Evolutionary conservation across 2,888 invertebrate species (phyloP).

Genomic region (Lomographa bimaculata): DNA sequence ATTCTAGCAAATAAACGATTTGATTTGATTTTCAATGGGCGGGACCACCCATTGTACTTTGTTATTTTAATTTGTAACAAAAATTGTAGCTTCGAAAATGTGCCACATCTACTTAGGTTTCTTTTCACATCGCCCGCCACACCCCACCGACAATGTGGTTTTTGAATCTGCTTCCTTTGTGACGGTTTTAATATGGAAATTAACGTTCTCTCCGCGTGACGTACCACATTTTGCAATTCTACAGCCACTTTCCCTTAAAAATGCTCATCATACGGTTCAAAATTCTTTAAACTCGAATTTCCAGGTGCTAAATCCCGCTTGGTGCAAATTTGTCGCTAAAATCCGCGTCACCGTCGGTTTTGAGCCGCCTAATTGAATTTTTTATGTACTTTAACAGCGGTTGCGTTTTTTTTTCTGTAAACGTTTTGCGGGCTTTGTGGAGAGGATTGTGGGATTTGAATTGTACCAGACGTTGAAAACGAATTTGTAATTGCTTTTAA

Average conservation of each 20-base stretch:
- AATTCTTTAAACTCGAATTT: slow-evolving; percentile 30
- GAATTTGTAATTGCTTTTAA: slow-evolving; percentile 3
- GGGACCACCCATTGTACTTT: no score
- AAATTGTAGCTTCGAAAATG: no score
- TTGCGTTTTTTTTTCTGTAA: slow-evolving; percentile 33
- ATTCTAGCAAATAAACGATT: no score
- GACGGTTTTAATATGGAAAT: slow-evolving; percentile 84
- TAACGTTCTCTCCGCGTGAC: slow-evolving; percentile 76
- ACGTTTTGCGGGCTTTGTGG: slow-evolving; percentile 11
- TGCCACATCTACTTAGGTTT: no score
- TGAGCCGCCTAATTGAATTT: slow-evolving; percentile 64
- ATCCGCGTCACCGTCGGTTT: slow-evolving; percentile 46
- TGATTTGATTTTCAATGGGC: neutral
- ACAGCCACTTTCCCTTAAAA: slow-evolving; percentile 36
- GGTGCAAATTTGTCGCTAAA: slow-evolving; percentile 58
- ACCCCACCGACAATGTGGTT: slow-evolving; percentile 64
- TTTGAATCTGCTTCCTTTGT: slow-evolving; percentile 83
- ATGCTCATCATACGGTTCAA: slow-evolving; percentile 36
- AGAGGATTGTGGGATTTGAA: slow-evolving; percentile 11
- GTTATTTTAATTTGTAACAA: slow-evolving; percentile 6
- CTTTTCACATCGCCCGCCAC: no score
- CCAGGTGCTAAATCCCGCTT: slow-evolving; percentile 28
- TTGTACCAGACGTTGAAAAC: slow-evolving; percentile 9
- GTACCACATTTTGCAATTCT: slow-evolving; percentile 49
- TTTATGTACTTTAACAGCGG: slow-evolving; percentile 51